Base-by-base conservation (phyloP, 2,113 vertebrate species). In the Eupsittula cactorum region DNA sequence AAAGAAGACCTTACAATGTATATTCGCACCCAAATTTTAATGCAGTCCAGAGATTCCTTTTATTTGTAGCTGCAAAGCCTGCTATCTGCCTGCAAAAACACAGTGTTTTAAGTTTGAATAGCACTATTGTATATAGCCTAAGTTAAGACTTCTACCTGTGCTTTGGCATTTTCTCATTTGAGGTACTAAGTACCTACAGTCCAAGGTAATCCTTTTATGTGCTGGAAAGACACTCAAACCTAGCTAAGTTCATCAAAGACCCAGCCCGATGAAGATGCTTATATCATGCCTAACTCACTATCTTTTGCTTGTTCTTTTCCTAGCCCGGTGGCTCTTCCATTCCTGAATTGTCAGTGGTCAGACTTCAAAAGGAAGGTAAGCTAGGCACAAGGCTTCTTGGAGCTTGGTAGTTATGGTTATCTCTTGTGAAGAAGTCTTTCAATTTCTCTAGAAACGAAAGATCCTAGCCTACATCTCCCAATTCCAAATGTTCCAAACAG, bases 381-480 rank as follows among this genome's bases (percentile, higher is more conserved):
- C 16, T 52, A 31, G 16, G 31, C 10, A 53, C 9, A 35, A 52
- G 7, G 6, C 31, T 37, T 37, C 25, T 33, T 73, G 50, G 50
- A 69, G 7, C 27, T 28, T 68, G 25, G 13, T 69, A 35, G 27
- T 68, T n/a, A 53, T 68, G 17, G 5, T 8, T 49, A 0, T 18
- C 6, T 49, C 41, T 64, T 63, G 4, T 50, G 59, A 60, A 49
- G 3, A 2, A 10, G 8, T 5, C 7, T 92, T 82, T 67, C 28
- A 27, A 0, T 82, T 17, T 25, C 19, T 50, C 10, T 13, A 10
- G 50, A 28, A 60, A 75, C 41, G 9, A 81, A 82, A 82, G 1
- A 2, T 10, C 7, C 0, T 1, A 68, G 14, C 5, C 29, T 68
- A 9, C 2, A 68, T 6, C 6, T 23, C 24, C 5, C 16, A 55